These are phyloP conservation scores for Novumbra hubbsi DNA, from an alignment of 2,797 vertebrate genomes.

Conservation along the genomic window DNA sequence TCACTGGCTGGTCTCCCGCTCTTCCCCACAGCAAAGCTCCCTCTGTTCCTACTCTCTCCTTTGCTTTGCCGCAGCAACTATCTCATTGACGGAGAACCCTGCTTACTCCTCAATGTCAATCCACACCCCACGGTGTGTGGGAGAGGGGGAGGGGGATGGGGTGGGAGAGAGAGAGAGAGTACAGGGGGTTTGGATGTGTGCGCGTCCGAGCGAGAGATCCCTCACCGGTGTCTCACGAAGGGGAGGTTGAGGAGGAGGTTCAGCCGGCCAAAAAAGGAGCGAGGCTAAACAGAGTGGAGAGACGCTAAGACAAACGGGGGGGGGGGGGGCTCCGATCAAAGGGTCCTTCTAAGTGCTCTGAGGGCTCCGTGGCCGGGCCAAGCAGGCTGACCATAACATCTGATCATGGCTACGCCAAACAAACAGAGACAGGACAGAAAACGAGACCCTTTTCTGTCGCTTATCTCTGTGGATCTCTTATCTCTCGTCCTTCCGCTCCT, in stretches of 20 bases:
- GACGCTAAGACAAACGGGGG: constrained; percentile 59
- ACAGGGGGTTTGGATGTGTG: constrained; percentile 9
- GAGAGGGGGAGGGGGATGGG: constrained; percentile 26
- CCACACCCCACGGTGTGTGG: constrained; percentile 53
- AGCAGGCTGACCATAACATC: constrained; percentile 2
- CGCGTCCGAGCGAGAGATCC: not conserved
- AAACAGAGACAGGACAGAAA: not conserved
- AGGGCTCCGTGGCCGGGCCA: constrained; percentile 29
- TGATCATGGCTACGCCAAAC: not conserved
- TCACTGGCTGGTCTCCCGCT: constrained; percentile 31
- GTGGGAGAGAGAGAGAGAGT: constrained; percentile 26
- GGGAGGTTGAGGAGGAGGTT: constrained; percentile 22
- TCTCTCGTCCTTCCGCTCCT: not conserved
- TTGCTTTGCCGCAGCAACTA: constrained; percentile 43
- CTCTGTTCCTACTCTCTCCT: constrained; percentile 24
- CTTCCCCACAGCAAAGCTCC: constrained; percentile 12
- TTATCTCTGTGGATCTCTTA: not conserved
- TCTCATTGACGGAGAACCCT: constrained; percentile 52
- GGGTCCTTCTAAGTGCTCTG: constrained; percentile 40
- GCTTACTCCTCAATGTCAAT: constrained; percentile 38
- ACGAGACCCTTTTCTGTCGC: not conserved
- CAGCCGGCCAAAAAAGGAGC: constrained; percentile 37
- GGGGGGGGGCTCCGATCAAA: constrained; percentile 65
- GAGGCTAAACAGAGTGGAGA: constrained; percentile 48
- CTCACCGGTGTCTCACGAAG: constrained; percentile 8